Evolutionary conservation across 2,797 vertebrate genomes (phyloP).

Genomic region (Anolis apletophallus): DNA sequence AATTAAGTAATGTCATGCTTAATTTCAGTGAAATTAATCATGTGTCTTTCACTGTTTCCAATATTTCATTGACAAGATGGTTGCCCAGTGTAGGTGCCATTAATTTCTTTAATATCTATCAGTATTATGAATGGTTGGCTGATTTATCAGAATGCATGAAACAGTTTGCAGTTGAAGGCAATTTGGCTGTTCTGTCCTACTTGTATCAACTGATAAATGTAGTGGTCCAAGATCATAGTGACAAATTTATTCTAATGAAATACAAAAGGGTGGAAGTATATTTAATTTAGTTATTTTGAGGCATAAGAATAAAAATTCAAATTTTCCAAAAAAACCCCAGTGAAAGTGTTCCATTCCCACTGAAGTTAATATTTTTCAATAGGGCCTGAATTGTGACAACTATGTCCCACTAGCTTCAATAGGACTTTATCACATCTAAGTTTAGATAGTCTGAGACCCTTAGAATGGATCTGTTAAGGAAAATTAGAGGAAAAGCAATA

Average conservation of each 20-base stretch:
- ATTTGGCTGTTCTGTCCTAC: constrained; percentile 6
- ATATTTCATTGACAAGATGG: constrained; percentile 49
- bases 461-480: constrained; percentile 61
- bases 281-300: constrained; percentile 60
- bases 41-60: constrained; percentile 6
- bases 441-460: not conserved
- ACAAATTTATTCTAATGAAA: constrained; percentile 55
- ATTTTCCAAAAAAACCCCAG: constrained; percentile 6
- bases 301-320: constrained; percentile 23
- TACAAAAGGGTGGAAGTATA: constrained; percentile 28
- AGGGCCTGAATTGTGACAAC: not conserved
- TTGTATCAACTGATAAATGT: constrained; percentile 19
- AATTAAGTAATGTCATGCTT: constrained; percentile 42
- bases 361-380: not conserved
- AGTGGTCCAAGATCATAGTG: constrained; percentile 28
- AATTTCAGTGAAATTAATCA: constrained; percentile 4
- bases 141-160: constrained; percentile 14
- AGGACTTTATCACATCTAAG: not conserved
- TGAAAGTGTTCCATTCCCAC: constrained; percentile 5
- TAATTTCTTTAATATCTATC: constrained; percentile 64
- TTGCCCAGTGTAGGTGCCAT: constrained; percentile 56
- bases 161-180: constrained; percentile 44
- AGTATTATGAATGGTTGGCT: constrained; percentile 40
- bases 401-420: not conserved
- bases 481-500: constrained; percentile 59